phyloP scores from a whole-genome alignment of 2,797 vertebrate genomes.

The Pseudomugil tenellus region DNA sequence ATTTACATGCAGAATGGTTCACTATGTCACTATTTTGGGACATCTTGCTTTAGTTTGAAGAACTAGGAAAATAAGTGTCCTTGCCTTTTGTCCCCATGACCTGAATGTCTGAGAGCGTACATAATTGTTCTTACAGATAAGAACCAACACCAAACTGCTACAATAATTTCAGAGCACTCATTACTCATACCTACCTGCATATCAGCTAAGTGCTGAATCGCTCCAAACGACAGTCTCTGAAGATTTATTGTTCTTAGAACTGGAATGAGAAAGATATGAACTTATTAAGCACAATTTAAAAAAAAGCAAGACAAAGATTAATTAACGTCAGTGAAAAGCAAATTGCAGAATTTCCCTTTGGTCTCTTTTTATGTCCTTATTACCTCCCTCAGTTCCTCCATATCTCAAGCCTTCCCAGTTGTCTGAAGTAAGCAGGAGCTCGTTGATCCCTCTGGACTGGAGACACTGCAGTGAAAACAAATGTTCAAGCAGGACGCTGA shows the following conservation, averaged over 20 bases:
- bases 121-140: background rate
- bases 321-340: background rate
- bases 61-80: no score
- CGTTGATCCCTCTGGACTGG: constrained; percentile 85
- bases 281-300: background rate
- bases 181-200: constrained; percentile 81
- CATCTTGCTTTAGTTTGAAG: no score
- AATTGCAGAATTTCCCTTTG: background rate
- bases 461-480: constrained; percentile 79
- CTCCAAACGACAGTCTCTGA: constrained; percentile 81
- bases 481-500: background rate
- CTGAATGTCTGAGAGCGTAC: background rate
- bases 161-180: background rate
- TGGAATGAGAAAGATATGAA: constrained; percentile 60
- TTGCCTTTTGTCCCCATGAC: background rate
- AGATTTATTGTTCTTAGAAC: constrained; percentile 90
- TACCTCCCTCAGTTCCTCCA: constrained; percentile 88
- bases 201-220: constrained; percentile 79
- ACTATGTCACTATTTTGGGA: no score
- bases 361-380: background rate
- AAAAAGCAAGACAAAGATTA: background rate
- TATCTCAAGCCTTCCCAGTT: constrained; percentile 81
- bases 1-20: no score
- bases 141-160: background rate
- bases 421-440: constrained; percentile 91